phyloP scores from a whole-genome alignment of 2,888 invertebrate genomes.

The Steinernema carpocapsae region DNA sequence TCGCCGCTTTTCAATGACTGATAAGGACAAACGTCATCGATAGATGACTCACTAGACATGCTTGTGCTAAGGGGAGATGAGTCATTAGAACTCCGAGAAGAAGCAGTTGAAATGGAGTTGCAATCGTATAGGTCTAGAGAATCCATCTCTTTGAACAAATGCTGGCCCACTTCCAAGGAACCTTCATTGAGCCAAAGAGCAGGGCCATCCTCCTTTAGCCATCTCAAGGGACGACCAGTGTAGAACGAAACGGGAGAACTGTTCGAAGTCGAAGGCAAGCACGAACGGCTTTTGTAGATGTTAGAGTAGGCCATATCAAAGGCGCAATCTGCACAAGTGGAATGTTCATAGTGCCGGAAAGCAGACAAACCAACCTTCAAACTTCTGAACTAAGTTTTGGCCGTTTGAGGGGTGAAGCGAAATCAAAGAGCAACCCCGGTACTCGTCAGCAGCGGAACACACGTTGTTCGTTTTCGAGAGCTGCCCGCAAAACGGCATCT shows the following conservation, averaged over 20 bases:
- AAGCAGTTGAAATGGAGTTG: background rate
- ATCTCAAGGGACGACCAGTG: background rate
- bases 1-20: background rate
- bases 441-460: background rate
- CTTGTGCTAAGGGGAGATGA: constrained; percentile 20
- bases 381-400: background rate
- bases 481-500: background rate
- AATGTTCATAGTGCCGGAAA: background rate
- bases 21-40: background rate
- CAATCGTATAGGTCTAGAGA: background rate
- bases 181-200: constrained; percentile 1
- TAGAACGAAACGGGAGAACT: constrained; percentile 1
- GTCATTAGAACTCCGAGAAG: constrained; percentile 11
- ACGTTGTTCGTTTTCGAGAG: background rate
- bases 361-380: background rate
- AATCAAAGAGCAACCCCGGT: constrained; percentile 3
- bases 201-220: background rate
- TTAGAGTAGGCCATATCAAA: background rate
- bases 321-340: constrained; percentile 23
- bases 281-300: background rate
- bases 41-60: constrained; percentile 23
- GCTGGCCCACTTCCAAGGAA: background rate
- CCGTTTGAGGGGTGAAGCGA: background rate
- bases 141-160: background rate
- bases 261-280: background rate